phyloP scores from a whole-genome alignment of 2,888 invertebrate species.

The Synergus japonicus region DNA sequence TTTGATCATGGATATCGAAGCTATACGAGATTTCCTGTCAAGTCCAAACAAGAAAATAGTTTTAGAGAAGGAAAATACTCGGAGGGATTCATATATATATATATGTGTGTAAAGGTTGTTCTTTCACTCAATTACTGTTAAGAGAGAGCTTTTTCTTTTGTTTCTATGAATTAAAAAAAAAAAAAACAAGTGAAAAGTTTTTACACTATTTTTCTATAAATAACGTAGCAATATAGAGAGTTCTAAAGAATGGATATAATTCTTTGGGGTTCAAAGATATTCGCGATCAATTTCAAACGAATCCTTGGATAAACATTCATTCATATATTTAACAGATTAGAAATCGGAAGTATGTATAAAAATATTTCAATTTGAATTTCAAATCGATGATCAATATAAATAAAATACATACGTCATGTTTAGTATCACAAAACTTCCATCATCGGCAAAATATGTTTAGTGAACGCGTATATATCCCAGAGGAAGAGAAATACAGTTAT shows the following conservation, averaged over 20 bases:
- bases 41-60: not conserved
- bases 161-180: not conserved
- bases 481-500: slow-evolving; percentile 4
- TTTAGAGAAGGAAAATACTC: not conserved
- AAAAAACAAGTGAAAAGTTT: not conserved
- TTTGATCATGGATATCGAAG: not conserved
- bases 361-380: not conserved
- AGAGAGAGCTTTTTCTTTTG: not conserved
- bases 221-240: not conserved
- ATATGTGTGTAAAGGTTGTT: not conserved
- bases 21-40: not conserved
- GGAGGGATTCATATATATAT: not conserved
- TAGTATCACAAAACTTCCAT: not conserved
- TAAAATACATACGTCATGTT: not conserved
- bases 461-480: not conserved
- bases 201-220: not conserved
- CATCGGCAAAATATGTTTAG: not conserved
- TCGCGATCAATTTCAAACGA: not conserved
- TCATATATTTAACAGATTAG: not conserved
- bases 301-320: no score
- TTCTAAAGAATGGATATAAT: not conserved
- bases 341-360: not conserved
- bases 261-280: not conserved
- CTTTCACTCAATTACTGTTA: not conserved
- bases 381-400: not conserved